phyloP scores from a whole-genome alignment of 2,797 vertebrate genomes.

The Thaleichthys pacificus region DNA sequence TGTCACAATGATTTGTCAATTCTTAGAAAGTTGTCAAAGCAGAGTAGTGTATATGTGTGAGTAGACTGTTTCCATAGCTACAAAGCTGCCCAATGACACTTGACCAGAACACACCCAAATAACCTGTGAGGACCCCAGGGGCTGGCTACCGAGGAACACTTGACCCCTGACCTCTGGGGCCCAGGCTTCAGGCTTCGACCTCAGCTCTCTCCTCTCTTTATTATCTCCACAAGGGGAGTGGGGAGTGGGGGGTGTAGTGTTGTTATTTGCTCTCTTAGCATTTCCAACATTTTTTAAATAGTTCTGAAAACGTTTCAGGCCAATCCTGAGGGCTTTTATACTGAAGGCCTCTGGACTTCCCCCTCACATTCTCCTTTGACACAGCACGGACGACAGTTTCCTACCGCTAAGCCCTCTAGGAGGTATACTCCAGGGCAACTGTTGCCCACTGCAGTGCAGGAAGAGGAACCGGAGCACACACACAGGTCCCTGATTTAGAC shows the following conservation, averaged over 20 bases:
- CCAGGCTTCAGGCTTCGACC: background rate
- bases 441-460: constrained; percentile 1
- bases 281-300: too few species aligned
- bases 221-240: background rate
- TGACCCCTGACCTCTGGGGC: background rate
- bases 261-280: constrained; percentile 17
- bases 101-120: background rate
- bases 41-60: background rate
- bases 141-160: background rate
- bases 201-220: background rate
- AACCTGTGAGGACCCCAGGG: background rate
- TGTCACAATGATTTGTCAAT: constrained; percentile 61
- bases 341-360: background rate
- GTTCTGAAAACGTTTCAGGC: too few species aligned
- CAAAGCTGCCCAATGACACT: background rate
- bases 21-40: constrained; percentile 18
- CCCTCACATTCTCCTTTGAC: constrained; percentile 21
- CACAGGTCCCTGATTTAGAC: constrained; percentile 74
- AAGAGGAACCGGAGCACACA: constrained; percentile 8
- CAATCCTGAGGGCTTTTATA: background rate
- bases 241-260: background rate
- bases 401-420: constrained; percentile 18
- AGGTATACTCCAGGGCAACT: constrained; percentile 42
- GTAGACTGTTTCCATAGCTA: constrained; percentile 21
- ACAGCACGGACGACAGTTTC: constrained; percentile 24